Evolutionary conservation across 2,888 invertebrate species (phyloP).

Genomic region (Cheilosia vernalis): DNA sequence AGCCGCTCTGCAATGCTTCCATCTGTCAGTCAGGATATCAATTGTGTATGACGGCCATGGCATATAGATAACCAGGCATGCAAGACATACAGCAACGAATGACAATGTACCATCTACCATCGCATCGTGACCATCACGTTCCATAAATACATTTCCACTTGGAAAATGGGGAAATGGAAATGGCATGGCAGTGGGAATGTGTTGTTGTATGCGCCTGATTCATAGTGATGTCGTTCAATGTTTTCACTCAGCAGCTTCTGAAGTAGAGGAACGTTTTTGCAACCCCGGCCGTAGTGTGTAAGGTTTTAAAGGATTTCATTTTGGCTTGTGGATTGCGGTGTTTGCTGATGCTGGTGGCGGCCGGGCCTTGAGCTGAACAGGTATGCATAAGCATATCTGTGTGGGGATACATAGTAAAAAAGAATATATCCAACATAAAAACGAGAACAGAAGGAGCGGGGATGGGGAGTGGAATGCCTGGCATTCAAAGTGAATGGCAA

Average conservation of each 20-base stretch:
- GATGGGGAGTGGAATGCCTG: conserved; percentile 29
- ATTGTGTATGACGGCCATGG: conserved; percentile 47
- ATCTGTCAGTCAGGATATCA: conserved; percentile 48
- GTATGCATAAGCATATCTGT: conserved; percentile 36
- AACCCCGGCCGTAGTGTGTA: conserved; percentile 30
- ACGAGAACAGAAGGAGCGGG: conserved; percentile 44
- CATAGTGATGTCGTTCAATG: conserved; percentile 22
- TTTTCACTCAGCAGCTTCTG: conserved; percentile 56
- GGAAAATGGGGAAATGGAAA: not conserved
- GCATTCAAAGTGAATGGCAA: conserved; percentile 74
- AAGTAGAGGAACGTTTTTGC: conserved; percentile 40
- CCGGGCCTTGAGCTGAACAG: conserved; percentile 39
- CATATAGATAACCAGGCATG: conserved; percentile 20
- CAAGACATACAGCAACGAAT: conserved; percentile 14
- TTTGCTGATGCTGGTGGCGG: conserved; percentile 19
- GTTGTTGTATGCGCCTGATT: conserved; percentile 16
- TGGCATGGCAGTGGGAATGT: not conserved
- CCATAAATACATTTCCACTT: conserved; percentile 32
- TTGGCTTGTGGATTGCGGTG: conserved; percentile 61
- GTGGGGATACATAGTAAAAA: not conserved
- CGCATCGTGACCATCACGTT: conserved; percentile 17
- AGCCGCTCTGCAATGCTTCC: not conserved
- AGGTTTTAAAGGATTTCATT: conserved; percentile 61
- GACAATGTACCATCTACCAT: conserved; percentile 37
- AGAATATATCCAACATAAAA: conserved; percentile 22